Evolutionary conservation across 2,797 vertebrate genomes (phyloP).

Genomic region (Chaenodraco wilsoni): DNA sequence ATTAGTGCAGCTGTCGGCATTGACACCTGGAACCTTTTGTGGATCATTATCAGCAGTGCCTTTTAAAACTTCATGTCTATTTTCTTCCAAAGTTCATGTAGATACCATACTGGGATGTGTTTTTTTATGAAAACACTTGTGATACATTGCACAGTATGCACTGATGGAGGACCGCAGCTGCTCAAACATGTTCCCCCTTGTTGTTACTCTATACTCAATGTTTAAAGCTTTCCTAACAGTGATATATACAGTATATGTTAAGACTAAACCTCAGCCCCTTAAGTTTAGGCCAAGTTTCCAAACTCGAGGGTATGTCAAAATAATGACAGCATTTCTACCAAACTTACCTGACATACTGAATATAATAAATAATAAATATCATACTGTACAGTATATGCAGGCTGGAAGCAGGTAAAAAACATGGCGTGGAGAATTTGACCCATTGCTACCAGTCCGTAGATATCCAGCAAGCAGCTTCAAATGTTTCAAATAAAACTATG

Average conservation of each 20-base stretch:
- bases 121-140: neutral
- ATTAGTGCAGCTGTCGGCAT: neutral
- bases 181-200: neutral
- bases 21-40: neutral
- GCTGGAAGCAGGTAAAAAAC: neutral
- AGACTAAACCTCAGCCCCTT: neutral
- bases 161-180: conserved; percentile 8
- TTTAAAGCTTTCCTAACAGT: neutral
- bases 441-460: neutral
- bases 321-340: neutral
- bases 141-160: neutral
- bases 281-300: neutral
- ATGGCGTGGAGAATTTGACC: neutral
- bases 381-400: neutral
- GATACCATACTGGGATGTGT: neutral
- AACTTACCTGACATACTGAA: neutral
- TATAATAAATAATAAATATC: neutral
- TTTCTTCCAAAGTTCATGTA: neutral
- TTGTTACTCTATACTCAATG: neutral
- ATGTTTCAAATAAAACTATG: conserved; percentile 5
- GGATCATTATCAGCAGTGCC: neutral
- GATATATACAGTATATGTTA: neutral
- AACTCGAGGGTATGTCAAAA: neutral
- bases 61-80: neutral
- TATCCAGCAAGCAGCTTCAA: neutral